Base-by-base conservation (phyloP, 2,888 invertebrate species). In the Clusia tigrina region DNA sequence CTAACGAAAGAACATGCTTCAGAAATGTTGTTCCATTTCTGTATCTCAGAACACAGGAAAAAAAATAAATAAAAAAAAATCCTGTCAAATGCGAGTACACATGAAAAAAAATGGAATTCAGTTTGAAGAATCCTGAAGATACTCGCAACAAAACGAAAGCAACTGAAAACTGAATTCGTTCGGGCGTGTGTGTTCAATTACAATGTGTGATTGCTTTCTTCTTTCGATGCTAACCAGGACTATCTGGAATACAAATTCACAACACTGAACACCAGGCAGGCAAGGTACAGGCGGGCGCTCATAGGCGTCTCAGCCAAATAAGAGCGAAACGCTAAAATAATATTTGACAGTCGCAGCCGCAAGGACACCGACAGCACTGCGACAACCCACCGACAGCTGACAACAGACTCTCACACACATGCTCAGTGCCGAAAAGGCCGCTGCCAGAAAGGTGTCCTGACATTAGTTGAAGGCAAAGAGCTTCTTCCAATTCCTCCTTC, bases 11-110 rank as follows among this genome's bases (percentile, higher is more conserved):
- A 76, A 77, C 76, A 76, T 76, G 76, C 76, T 76, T 77, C 77
- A 77, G 76, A 77, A 77, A 76, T 77, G 76, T 74, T 76, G 76
- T 74, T 74, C 76, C 77, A 77, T 74, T 77, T 75, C 74, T 77
- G 74, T 75, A 74, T 73, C 75, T 64, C 67, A 66, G 46, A 63
- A 67, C 69, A 63, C 58, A 65, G 42, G 26, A 61, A 46, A 48
- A 68, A 53, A 57, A 55, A 5, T 9, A 54, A 61, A 54, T 58
- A 52, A 26, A 46, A n/a, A n/a, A 17, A 24, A n/a, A 54, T 17
- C n/a, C 26, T 17, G 32, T 20, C 54, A 54, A 24, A 54, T 26
- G 20, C 24, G 18, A 24, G 32, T 22, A 17, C 46, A 58, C 25
- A 58, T 17, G 3, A 42, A 42, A 42, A 42, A 42, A 74, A 74